Conservation (phyloP, 2,888 invertebrate species). For the Cabera pusaria region DNA sequence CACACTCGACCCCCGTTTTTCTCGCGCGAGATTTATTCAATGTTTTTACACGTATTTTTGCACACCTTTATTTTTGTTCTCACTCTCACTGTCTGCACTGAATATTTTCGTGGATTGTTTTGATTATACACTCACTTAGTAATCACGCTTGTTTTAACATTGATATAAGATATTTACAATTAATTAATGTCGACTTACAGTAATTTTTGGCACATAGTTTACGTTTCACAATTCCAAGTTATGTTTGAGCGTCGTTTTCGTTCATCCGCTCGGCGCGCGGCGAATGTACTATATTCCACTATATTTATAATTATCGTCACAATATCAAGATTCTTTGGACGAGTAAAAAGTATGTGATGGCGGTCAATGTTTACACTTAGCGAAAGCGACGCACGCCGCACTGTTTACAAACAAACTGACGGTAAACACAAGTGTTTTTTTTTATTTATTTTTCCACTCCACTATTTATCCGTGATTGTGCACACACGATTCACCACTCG, state of each 20-base stretch:
- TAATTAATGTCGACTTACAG: constrained; percentile 24
- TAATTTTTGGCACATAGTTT: constrained; percentile 48
- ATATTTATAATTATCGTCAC: constrained; percentile 35
- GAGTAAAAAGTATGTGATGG: constrained; percentile 41
- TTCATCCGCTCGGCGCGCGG: constrained; percentile 33
- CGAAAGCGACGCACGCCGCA: constrained; percentile 58
- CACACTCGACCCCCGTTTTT: constrained; percentile 57
- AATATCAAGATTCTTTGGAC: constrained; percentile 37
- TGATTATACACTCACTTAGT: no score
- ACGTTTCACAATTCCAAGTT: constrained; percentile 23
- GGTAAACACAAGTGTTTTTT: constrained; percentile 49
- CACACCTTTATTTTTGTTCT: constrained; percentile 27
- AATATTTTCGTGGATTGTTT: constrained; percentile 8
- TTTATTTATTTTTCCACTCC: constrained; percentile 34
- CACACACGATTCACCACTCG: constrained; percentile 39
- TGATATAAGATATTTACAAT: constrained; percentile 24
- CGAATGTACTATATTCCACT: constrained; percentile 4
- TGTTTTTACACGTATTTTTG: constrained; percentile 49
- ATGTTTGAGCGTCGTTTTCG: constrained; percentile 44
- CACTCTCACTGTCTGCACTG: constrained; percentile 26
- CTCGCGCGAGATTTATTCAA: constrained; percentile 60
- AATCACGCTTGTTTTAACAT: constrained; percentile 24
- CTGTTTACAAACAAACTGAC: constrained; percentile 77
- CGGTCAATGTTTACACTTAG: constrained; percentile 53
- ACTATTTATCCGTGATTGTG: constrained; percentile 31